Conservation (phyloP, 2,113 vertebrate species). For the Eidolon helvum region DNA sequence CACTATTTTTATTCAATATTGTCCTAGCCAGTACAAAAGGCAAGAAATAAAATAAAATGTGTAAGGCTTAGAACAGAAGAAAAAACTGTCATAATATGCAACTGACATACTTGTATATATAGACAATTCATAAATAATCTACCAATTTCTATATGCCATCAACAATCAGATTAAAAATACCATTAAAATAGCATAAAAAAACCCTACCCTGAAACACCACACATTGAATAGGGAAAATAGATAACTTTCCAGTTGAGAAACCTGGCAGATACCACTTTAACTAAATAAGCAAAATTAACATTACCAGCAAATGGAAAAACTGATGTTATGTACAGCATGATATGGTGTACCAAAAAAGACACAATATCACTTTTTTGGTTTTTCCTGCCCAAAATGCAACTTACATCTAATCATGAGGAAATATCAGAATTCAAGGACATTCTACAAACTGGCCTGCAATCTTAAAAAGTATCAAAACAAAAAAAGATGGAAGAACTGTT, state of each 20-base stretch:
- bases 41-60: slow-evolving; percentile 8
- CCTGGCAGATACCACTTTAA: not conserved
- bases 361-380: not conserved
- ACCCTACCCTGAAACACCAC: not conserved
- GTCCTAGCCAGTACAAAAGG: not conserved
- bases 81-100: not conserved
- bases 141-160: not conserved
- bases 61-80: not conserved
- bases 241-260: not conserved
- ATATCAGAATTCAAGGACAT: not conserved
- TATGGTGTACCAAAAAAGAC: not conserved
- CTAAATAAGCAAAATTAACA: not conserved
- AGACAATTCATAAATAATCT: not conserved
- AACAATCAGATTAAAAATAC: not conserved
- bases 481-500: not conserved
- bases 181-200: not conserved
- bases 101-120: not conserved
- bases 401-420: not conserved
- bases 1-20: not conserved
- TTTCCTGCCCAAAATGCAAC: not conserved
- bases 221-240: not conserved
- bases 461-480: not conserved
- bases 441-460: not conserved
- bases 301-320: not conserved
- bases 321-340: not conserved